A percentile compares a stretch with the other conserved stretches of the same genome.
These are phyloP conservation scores for Danionella cerebrum DNA, from an alignment of 2,113 vertebrate species.

Conservation along the genomic window DNA sequence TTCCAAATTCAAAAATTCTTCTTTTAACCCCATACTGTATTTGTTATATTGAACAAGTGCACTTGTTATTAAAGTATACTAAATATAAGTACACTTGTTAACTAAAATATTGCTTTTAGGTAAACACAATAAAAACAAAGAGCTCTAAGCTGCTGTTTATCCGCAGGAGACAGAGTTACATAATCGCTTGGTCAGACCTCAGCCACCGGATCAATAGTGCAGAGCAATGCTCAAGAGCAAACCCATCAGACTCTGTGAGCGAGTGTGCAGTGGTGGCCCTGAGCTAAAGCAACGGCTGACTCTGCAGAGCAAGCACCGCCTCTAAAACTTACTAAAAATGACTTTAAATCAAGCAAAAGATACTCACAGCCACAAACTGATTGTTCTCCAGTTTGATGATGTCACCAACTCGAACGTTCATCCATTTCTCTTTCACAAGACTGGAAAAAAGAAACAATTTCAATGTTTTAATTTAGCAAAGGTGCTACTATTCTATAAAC, in stretches of 20 bases:
- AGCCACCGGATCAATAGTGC: background rate
- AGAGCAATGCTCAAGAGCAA: background rate
- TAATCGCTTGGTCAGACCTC: background rate
- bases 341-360: background rate
- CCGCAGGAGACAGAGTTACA: background rate
- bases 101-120: background rate
- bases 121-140: background rate
- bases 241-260: background rate
- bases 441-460: constrained; percentile 45
- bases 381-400: constrained; percentile 95
- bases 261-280: background rate
- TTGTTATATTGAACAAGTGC: too few relatives aligned
- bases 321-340: background rate
- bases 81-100: too few relatives aligned
- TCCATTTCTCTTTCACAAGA: constrained; percentile 87
- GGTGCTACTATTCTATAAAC: too few relatives aligned
- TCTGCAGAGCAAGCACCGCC: background rate
- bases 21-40: too few relatives aligned
- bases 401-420: constrained; percentile 90
- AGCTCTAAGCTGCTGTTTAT: background rate
- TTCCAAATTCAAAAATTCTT: too few relatives aligned
- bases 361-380: constrained; percentile 89
- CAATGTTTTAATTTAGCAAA: too few relatives aligned
- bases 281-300: background rate
- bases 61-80: too few relatives aligned